phyloP scores from a whole-genome alignment of 2,888 invertebrate genomes.

The Lasioglossum marginatum region DNA sequence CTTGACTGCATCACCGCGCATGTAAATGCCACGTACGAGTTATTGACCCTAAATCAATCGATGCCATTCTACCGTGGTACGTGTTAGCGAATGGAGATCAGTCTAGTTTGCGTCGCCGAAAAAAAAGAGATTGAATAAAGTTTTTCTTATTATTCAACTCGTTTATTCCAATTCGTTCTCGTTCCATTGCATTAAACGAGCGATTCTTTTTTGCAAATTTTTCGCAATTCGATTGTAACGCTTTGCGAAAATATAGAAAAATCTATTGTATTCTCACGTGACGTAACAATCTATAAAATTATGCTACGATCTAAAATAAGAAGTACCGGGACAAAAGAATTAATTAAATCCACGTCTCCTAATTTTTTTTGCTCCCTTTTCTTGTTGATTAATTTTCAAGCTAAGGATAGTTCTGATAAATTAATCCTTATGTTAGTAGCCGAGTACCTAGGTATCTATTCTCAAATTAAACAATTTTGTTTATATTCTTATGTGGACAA shows the following conservation, averaged over 20 bases:
- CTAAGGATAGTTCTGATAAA: background rate
- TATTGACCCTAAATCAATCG: slow-evolving; percentile 62
- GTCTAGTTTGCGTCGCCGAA: background rate
- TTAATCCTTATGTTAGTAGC: background rate
- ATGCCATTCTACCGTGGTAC: slow-evolving; percentile 21
- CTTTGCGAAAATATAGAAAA: background rate
- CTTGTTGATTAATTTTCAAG: background rate
- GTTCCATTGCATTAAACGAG: background rate
- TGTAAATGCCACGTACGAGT: slow-evolving; percentile 48
- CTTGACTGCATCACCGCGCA: slow-evolving; percentile 41
- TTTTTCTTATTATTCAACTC: background rate
- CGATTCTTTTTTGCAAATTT: background rate
- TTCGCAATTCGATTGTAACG: background rate
- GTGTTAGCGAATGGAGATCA: slow-evolving; percentile 8
- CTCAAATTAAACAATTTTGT: background rate
- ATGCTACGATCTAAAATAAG: background rate
- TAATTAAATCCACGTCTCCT: background rate
- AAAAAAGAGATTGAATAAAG: background rate
- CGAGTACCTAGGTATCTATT: background rate
- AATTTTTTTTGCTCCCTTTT: background rate
- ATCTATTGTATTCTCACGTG: background rate
- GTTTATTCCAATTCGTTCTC: background rate
- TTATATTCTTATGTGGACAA: background rate
- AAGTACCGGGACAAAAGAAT: background rate
- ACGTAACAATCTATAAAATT: background rate